A percentile compares a stretch with the other conserved stretches of the same genome.
phyloP scores from a whole-genome alignment of 2,113 vertebrate genomes.

The Cairina moschata region DNA sequence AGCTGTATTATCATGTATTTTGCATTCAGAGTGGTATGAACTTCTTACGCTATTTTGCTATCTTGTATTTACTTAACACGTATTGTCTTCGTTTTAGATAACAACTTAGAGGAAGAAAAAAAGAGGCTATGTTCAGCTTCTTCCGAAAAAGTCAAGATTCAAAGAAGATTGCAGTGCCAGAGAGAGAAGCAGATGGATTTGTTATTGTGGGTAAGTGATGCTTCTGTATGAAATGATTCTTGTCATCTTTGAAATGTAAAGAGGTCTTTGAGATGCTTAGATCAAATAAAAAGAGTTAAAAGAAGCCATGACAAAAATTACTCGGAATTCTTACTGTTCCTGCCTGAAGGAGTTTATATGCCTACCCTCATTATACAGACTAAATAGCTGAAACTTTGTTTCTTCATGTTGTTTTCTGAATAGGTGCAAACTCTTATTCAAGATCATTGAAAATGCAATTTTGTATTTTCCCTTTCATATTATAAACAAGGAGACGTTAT shows the following conservation, averaged over 20 bases:
- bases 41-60: neutral
- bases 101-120: neutral
- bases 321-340: neutral
- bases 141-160: conserved; percentile 86
- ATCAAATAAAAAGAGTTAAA: neutral
- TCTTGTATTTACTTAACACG: neutral
- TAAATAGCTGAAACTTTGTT: neutral
- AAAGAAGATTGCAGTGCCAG: conserved; percentile 80
- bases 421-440: neutral
- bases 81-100: conserved; percentile 57
- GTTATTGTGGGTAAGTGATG: conserved; percentile 89
- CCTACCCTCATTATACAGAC: neutral
- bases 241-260: neutral
- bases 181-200: conserved; percentile 91
- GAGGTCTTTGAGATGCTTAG: neutral
- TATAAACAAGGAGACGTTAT: neutral
- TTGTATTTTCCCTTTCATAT: neutral
- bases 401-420: neutral
- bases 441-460: neutral
- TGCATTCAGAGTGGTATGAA: neutral
- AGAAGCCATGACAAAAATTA: neutral
- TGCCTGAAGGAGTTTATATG: neutral
- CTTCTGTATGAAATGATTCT: neutral
- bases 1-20: neutral
- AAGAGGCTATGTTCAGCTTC: conserved; percentile 85